Conservation (phyloP, 2,113 vertebrate genomes). For the Chelonoidis abingdonii region DNA sequence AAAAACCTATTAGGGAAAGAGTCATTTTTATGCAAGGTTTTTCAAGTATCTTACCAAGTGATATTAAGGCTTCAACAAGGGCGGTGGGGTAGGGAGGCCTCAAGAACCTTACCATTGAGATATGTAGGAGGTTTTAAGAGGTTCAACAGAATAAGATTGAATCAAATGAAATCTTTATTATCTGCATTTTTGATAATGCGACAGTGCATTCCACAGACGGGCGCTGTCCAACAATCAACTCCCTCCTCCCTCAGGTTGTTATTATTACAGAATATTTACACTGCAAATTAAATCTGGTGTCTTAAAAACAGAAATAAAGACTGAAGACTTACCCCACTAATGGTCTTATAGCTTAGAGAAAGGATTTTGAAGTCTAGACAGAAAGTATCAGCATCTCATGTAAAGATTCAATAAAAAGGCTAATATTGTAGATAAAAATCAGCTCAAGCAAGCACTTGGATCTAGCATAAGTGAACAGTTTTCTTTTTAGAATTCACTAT, state of each 20-base stretch:
- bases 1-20: not conserved
- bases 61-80: not conserved
- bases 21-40: not conserved
- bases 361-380: not conserved
- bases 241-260: not conserved
- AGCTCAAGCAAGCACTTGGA: not conserved
- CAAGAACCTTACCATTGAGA: not conserved
- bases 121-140: not conserved
- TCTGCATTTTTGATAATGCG: not conserved
- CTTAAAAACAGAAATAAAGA: not conserved
- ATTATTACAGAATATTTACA: not conserved
- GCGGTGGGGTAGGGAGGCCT: not conserved
- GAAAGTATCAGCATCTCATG: not conserved
- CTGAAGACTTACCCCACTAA: not conserved
- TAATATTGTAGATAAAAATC: not conserved
- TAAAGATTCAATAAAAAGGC: not conserved
- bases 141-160: not conserved
- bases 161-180: not conserved
- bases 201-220: not conserved
- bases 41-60: not conserved
- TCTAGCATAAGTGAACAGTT: not conserved
- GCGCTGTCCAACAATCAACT: not conserved
- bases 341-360: not conserved
- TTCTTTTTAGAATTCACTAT: not conserved
- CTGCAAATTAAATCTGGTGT: not conserved